These are phyloP conservation scores for Aplodontia rufa DNA, from an alignment of 2,113 vertebrate species.

Conservation along the genomic window DNA sequence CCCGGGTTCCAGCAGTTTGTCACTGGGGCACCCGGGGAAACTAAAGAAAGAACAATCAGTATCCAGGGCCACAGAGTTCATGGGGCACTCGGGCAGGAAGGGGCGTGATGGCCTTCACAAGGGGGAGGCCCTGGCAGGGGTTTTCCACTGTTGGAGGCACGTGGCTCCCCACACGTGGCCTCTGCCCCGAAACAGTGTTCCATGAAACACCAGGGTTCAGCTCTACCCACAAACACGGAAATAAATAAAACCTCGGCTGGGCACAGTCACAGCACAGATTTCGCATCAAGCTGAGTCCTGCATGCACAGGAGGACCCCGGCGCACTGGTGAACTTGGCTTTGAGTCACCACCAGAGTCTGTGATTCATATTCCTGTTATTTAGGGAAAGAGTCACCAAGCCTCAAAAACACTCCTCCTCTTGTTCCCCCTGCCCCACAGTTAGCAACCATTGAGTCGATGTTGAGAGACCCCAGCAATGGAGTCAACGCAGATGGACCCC, in stretches of 20 bases:
- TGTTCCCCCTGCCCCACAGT: too few species aligned
- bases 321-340: conserved; percentile 74
- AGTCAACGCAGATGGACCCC: too few species aligned
- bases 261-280: conserved; percentile 75
- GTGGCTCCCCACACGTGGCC: not conserved
- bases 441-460: too few species aligned
- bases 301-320: conserved; percentile 65
- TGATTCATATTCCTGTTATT: conserved; percentile 82
- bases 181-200: not conserved
- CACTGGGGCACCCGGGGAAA: not conserved
- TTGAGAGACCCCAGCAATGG: too few species aligned
- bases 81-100: fast-evolving
- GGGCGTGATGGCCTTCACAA: not conserved
- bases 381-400: conserved; percentile 78
- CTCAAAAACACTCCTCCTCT: not conserved
- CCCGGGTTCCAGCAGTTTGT: not conserved
- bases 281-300: conserved; percentile 83
- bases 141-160: not conserved
- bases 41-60: not conserved
- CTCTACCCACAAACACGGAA: conserved; percentile 73
- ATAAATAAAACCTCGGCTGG: conserved; percentile 77
- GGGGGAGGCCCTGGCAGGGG: not conserved
- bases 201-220: conserved; percentile 61
- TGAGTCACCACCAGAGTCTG: conserved; percentile 76
- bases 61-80: not conserved